These are phyloP conservation scores for Vulpes vulpes DNA, from an alignment of 2,113 vertebrate species.

Conservation along the genomic window DNA sequence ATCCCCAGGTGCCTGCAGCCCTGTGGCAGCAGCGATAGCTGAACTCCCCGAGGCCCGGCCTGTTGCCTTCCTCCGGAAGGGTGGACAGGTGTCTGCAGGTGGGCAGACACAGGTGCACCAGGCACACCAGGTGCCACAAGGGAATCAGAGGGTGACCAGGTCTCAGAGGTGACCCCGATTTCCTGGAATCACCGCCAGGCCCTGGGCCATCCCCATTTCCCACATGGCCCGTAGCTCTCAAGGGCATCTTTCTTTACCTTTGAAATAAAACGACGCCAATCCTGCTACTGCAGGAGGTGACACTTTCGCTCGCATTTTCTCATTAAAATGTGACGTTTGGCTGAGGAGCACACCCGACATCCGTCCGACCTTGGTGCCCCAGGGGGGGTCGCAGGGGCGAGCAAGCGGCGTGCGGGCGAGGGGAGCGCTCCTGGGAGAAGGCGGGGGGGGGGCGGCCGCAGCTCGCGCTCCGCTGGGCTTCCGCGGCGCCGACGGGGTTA, in stretches of 20 bases:
- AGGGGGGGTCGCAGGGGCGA: neutral
- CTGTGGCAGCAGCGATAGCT: neutral
- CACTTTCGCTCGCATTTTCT: neutral
- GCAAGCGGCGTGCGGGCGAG: neutral
- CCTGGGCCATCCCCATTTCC: neutral
- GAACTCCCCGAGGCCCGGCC: neutral
- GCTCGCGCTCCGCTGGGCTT: neutral
- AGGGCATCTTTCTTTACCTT: conserved; percentile 53
- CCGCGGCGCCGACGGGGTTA: conserved; percentile 86
- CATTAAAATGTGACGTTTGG: neutral
- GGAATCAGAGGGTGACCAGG: neutral
- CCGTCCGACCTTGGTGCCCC: neutral
- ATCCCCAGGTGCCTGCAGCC: neutral
- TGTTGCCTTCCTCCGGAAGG: neutral
- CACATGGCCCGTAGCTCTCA: neutral
- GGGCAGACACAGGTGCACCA: neutral
- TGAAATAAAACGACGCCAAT: neutral
- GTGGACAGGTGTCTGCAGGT: conserved; percentile 64
- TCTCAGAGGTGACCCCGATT: neutral
- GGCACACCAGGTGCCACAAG: neutral
- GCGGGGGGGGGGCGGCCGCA: neutral
- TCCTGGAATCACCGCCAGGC: neutral
- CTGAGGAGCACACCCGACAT: neutral
- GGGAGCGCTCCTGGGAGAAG: neutral
- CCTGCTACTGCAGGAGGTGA: neutral